Base-by-base conservation (phyloP, 2,888 invertebrate genomes). In the Acleris holmiana region DNA sequence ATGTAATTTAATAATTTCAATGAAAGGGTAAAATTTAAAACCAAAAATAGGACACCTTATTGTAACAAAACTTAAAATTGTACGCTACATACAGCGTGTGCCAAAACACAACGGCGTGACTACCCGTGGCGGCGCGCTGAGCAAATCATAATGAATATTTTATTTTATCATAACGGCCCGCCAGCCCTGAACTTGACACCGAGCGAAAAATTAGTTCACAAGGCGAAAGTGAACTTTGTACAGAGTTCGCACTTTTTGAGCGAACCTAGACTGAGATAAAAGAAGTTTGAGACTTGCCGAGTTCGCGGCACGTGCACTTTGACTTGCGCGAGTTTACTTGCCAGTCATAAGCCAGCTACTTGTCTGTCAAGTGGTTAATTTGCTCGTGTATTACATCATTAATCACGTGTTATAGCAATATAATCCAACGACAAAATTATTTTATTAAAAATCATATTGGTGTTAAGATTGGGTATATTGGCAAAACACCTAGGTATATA, bases 141-240 rank as follows among this genome's bases (percentile, higher is more conserved):
- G 89, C 88, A 89, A 68, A 90, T 91, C 89, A 91, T 92, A 91
- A 92, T 91, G 91, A 91, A 92, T 91, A 91, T 91, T 92, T 91
- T 91, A 92, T 91, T 91, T 90, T 89, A 90, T 91, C 90, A 89
- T 87, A 89, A 82, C 87, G 73, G 71, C 72, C 75, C 74, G 73
- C 77, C 72, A 87, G 84, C 89, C 89, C 77, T 92, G 91, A 92
- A 91, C 91, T 91, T 92, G 92, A 92, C 91, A 91, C 90, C 86
- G 85, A 86, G 84, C 85, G 90, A 91, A 92, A 92, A 92, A 91
- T 91, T 91, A 91, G 91, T 91, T 91, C 91, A 91, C 88, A 88
- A 89, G 87, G 89, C 85, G 91, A 91, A 89, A 90, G 90, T 89
- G 90, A 91, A 92, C 85, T 91, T 91, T 86, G 88, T 86, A 87